Percentiles rank a stretch among this genome's conserved stretches.
Conservation (phyloP, 2,888 invertebrate genomes). For the Venusia cambrica region DNA sequence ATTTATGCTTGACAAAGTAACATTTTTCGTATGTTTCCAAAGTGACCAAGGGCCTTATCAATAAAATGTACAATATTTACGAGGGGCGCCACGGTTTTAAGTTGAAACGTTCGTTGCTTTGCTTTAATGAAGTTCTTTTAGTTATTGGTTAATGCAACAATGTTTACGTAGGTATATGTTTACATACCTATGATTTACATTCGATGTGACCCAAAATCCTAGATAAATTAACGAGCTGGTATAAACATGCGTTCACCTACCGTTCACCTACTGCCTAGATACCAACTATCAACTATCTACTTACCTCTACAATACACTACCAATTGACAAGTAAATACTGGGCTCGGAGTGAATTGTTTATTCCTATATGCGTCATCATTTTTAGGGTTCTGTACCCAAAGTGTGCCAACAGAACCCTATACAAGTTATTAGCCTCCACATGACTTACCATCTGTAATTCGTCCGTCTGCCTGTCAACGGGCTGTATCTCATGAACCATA, state of each 20-base stretch:
- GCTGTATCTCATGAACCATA: too few species aligned
- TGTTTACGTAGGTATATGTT: too few species aligned
- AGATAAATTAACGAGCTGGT: conserved; percentile 38
- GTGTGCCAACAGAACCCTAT: too few species aligned
- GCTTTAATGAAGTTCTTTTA: conserved; percentile 45
- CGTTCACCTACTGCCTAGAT: conserved; percentile 15
- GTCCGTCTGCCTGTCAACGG: too few species aligned
- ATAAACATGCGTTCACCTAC: conserved; percentile 32
- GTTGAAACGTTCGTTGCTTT: conserved; percentile 42
- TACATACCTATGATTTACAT: conserved; percentile 40
- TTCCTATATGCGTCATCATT: too few species aligned
- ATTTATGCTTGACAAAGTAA: conserved; percentile 79
- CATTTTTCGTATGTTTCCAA: conserved; percentile 77
- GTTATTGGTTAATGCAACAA: conserved; percentile 39
- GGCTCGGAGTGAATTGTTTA: too few species aligned
- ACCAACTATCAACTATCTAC: neutral
- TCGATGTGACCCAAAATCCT: conserved; percentile 37
- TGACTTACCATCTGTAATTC: too few species aligned
- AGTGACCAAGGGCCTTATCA: conserved; percentile 70
- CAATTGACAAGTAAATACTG: too few species aligned
- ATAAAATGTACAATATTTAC: conserved; percentile 74
- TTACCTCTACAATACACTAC: neutral
- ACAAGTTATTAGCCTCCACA: too few species aligned
- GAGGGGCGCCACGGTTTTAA: conserved; percentile 60
- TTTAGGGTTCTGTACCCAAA: too few species aligned